Evolutionary conservation across 1,140 invertebrate genomes (phyloP).

Genomic region (Orius insidiosus): DNA sequence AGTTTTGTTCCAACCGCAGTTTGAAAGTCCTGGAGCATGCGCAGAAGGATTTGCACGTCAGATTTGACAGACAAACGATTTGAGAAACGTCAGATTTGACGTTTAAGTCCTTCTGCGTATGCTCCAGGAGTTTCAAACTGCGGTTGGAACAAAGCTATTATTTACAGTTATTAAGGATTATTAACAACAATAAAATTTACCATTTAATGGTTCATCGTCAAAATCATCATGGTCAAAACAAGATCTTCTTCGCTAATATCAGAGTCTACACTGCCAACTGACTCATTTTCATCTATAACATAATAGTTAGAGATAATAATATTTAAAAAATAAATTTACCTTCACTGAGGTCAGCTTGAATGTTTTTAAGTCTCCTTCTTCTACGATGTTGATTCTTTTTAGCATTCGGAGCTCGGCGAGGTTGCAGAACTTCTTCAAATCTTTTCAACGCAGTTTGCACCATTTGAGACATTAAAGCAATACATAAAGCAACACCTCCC

Average conservation of each 20-base stretch:
- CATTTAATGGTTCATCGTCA: constrained; percentile 22
- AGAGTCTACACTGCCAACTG: constrained; percentile 31
- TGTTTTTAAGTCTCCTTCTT: constrained; percentile 8
- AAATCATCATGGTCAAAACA: constrained; percentile 27
- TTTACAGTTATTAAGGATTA: too few species aligned
- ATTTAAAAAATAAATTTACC: constrained; percentile 10
- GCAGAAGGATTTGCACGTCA: too few species aligned
- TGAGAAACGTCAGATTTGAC: too few species aligned
- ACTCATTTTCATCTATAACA: constrained; percentile 19
- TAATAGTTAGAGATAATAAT: too few species aligned
- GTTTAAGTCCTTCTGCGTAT: too few species aligned
- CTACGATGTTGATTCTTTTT: not conserved
- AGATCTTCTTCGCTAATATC: constrained; percentile 30
- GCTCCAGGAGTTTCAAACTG: too few species aligned
- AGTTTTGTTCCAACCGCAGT: too few species aligned
- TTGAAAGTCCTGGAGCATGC: too few species aligned
- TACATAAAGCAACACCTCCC: constrained; percentile 58
- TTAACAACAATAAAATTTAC: too few species aligned
- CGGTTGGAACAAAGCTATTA: too few species aligned
- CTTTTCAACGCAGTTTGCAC: constrained; percentile 46
- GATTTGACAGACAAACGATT: too few species aligned
- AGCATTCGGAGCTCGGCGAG: constrained; percentile 5
- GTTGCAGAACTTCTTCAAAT: constrained; percentile 29
- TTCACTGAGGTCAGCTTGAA: constrained; percentile 18
- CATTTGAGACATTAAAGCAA: constrained; percentile 68